Evolutionary conservation across 2,888 invertebrate genomes (phyloP).

Genomic region (Drosophila neonasuta): DNA sequence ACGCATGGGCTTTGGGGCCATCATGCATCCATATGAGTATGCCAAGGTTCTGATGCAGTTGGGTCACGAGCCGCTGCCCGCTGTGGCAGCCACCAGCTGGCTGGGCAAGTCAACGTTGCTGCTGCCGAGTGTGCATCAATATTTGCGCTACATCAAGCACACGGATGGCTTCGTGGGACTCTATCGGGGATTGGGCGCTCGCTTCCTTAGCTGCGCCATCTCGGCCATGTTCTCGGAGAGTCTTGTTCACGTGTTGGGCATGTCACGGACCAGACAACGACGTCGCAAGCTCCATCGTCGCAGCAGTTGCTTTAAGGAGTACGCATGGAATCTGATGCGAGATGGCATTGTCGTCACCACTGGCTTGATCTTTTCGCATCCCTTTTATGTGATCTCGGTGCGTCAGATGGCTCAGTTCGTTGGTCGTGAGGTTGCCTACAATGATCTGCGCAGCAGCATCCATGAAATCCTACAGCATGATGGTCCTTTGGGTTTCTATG

Average conservation of each 20-base stretch:
- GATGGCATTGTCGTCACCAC: slow-evolving; percentile 37
- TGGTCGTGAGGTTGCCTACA: slow-evolving; percentile 44
- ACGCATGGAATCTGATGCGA: slow-evolving; percentile 27
- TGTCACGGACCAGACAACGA: slow-evolving; percentile 1
- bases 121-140: slow-evolving; percentile 52
- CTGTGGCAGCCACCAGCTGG: slow-evolving; percentile 20
- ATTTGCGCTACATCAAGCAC: slow-evolving; percentile 42
- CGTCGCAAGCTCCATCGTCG: background rate
- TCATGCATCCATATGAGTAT: slow-evolving; percentile 54
- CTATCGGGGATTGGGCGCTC: slow-evolving; percentile 52
- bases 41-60: slow-evolving; percentile 59
- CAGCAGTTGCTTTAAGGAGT: background rate
- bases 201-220: slow-evolving; percentile 15
- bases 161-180: slow-evolving; percentile 49
- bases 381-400: slow-evolving; percentile 57
- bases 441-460: slow-evolving; percentile 18
- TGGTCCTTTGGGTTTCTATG: slow-evolving; percentile 46
- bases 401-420: slow-evolving; percentile 66
- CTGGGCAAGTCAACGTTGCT: slow-evolving; percentile 10
- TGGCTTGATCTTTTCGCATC: slow-evolving; percentile 53
- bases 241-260: slow-evolving; percentile 28
- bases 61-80: slow-evolving; percentile 56
- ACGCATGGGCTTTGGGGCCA: slow-evolving; percentile 31
- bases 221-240: slow-evolving; percentile 17
- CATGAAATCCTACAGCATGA: slow-evolving; percentile 8